Percentiles rank a stretch among this genome's conserved stretches.
Conservation (phyloP, 2,113 vertebrate species). For the Falco punctatus region DNA sequence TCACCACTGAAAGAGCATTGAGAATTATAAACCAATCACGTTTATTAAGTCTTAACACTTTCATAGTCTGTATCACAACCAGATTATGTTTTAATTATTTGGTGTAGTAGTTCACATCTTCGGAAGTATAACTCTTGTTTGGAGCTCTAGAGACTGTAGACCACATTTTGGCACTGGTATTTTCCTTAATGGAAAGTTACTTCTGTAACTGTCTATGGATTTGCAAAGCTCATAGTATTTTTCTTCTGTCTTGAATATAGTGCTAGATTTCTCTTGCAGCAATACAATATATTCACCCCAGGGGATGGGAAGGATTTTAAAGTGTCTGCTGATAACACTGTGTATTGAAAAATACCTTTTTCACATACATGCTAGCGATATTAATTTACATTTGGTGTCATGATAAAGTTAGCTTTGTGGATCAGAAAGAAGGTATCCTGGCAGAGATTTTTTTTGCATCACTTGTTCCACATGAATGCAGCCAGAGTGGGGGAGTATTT, state of each 20-base stretch:
- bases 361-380: not conserved
- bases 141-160: not conserved
- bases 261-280: not conserved
- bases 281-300: not conserved
- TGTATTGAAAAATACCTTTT: conserved; percentile 14
- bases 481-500: fast-evolving
- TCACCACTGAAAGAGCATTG: not conserved
- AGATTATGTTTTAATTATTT: not conserved
- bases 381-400: conserved; percentile 20
- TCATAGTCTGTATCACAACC: not conserved
- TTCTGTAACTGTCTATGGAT: not conserved
- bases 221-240: not conserved
- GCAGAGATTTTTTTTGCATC: not conserved
- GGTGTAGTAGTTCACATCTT: not conserved
- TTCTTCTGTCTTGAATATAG: not conserved
- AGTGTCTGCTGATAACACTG: not conserved
- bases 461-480: not conserved
- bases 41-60: not conserved
- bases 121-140: not conserved
- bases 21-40: not conserved
- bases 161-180: not conserved
- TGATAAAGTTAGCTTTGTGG: not conserved
- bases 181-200: not conserved
- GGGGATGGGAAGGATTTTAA: not conserved
- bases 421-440: not conserved